phyloP scores from a whole-genome alignment of 2,797 vertebrate genomes.

The Gambelia wislizenii region DNA sequence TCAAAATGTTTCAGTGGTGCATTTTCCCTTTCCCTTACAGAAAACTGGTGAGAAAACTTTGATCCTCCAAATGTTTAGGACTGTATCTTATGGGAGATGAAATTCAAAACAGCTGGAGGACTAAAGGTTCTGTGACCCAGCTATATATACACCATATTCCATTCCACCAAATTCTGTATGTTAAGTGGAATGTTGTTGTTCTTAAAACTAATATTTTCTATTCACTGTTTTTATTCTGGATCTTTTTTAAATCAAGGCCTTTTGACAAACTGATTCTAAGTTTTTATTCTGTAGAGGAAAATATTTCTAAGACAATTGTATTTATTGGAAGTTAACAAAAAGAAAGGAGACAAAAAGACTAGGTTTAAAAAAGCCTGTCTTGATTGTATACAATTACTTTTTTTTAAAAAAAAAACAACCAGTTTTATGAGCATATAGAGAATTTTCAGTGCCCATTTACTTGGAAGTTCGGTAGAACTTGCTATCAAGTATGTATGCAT shows the following conservation, averaged over 20 bases:
- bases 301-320: background rate
- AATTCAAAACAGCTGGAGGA: too few species aligned
- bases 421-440: background rate
- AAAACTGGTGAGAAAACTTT: background rate
- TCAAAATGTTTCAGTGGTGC: background rate
- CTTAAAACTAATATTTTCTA: background rate
- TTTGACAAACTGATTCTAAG: background rate
- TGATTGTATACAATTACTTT: background rate
- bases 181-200: slow-evolving; percentile 22
- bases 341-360: background rate
- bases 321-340: background rate
- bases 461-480: background rate
- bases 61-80: background rate
- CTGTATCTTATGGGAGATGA: too few species aligned
- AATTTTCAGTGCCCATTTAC: background rate
- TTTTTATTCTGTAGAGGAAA: background rate
- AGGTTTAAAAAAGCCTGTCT: background rate
- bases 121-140: too few species aligned
- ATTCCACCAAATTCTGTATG: background rate
- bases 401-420: background rate
- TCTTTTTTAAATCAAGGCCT: background rate
- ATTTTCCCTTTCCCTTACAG: slow-evolving; percentile 31
- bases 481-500: background rate
- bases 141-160: background rate
- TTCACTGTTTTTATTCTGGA: background rate